Conservation (phyloP, 2,888 invertebrate species). For the Miltochrista miniata region DNA sequence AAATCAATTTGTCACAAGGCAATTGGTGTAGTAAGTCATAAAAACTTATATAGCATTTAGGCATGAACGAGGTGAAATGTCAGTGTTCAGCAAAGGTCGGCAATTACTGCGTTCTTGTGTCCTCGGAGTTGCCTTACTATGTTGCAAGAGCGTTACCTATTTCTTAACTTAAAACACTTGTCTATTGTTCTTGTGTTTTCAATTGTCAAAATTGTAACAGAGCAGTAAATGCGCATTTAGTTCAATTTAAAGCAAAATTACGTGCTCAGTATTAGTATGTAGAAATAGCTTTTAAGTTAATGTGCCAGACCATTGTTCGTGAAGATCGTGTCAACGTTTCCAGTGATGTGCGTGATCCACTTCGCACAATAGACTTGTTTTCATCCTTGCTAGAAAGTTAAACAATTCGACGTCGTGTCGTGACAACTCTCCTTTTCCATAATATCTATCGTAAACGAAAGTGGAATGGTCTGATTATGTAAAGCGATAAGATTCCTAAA, state of each 20-base stretch:
- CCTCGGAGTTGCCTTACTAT: constrained; percentile 39
- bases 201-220: constrained; percentile 32
- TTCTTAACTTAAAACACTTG: constrained; percentile 39
- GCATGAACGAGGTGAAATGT: constrained; percentile 39
- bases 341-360: constrained; percentile 18
- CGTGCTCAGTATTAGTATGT: constrained; percentile 12
- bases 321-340: constrained; percentile 16
- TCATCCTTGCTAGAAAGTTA: constrained; percentile 10
- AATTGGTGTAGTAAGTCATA: constrained; percentile 33
- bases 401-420: constrained; percentile 24
- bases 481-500: constrained; percentile 26
- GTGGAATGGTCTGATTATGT: constrained; percentile 23
- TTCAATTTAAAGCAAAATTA: constrained; percentile 20
- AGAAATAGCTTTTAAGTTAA: constrained; percentile 28
- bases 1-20: constrained; percentile 31
- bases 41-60: constrained; percentile 28
- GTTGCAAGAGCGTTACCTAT: constrained; percentile 34
- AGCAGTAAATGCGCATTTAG: constrained; percentile 14
- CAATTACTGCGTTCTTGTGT: constrained; percentile 30
- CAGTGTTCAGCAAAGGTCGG: constrained; percentile 43
- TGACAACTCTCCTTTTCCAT: constrained; percentile 23
- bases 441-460: constrained; percentile 22
- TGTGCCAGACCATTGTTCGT: constrained; percentile 10
- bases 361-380: constrained; percentile 23
- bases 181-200: constrained; percentile 40